A percentile compares a stretch with the other conserved stretches of the same genome.
Evolutionary conservation across 2,888 invertebrate genomes (phyloP).

Genomic region (Sesia apiformis): DNA sequence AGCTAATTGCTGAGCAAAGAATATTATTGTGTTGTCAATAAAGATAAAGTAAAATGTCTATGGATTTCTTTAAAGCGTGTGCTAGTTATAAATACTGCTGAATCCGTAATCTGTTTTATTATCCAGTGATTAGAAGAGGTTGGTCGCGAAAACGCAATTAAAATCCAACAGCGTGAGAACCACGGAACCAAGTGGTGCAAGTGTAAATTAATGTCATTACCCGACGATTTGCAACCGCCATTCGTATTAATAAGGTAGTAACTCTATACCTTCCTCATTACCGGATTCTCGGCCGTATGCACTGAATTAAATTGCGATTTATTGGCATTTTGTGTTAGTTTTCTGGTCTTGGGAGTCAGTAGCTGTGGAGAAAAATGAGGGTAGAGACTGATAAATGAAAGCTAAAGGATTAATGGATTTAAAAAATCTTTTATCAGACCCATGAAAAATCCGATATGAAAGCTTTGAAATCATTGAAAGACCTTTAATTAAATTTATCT

Average conservation of each 20-base stretch:
- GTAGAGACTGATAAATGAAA: too few species aligned
- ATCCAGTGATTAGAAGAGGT: not conserved
- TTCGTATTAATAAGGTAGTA: slow-evolving; percentile 60
- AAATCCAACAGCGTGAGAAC: not conserved
- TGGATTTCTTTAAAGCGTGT: too few species aligned
- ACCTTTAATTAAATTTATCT: too few species aligned
- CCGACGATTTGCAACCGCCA: slow-evolving; percentile 23
- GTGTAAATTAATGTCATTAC: not conserved
- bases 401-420: too few species aligned
- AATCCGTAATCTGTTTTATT: not conserved
- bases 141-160: not conserved
- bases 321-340: not conserved
- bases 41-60: too few species aligned
- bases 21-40: too few species aligned
- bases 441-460: too few species aligned
- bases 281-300: slow-evolving; percentile 14
- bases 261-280: slow-evolving; percentile 41
- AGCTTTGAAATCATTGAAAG: too few species aligned
- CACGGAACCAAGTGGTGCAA: not conserved
- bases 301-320: not conserved
- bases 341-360: too few species aligned
- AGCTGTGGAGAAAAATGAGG: too few species aligned
- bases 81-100: not conserved
- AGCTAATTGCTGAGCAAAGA: too few species aligned
- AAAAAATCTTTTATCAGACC: too few species aligned